A percentile compares a stretch with the other conserved stretches of the same genome.
These are phyloP conservation scores for Eulemur albifrons DNA, from an alignment of 2,797 vertebrate species.

Conservation along the genomic window DNA sequence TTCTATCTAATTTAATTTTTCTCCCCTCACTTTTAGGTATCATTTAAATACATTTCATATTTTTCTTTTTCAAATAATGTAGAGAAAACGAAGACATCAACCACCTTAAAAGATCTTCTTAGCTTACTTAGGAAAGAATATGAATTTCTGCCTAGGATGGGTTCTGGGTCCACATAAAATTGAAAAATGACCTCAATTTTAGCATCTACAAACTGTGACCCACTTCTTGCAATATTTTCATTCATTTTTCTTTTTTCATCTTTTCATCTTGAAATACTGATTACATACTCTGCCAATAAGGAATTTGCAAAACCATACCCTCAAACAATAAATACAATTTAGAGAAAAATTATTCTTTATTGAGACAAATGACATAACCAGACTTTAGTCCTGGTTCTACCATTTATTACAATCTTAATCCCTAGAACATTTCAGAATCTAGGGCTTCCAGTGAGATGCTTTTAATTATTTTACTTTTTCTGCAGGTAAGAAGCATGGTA, in stretches of 20 bases:
- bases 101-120: neutral
- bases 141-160: neutral
- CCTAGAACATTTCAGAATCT: conserved; percentile 10
- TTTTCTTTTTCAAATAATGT: conserved; percentile 33
- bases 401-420: neutral
- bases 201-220: neutral
- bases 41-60: neutral
- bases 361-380: neutral
- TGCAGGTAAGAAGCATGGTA: neutral
- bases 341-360: conserved; percentile 6
- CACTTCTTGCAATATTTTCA: neutral
- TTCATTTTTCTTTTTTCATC: neutral
- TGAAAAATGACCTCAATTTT: conserved; percentile 9
- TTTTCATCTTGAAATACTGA: neutral
- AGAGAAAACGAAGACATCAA: neutral
- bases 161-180: neutral
- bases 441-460: neutral
- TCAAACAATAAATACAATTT: neutral
- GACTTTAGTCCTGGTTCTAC: neutral
- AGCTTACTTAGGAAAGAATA: neutral
- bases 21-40: neutral
- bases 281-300: neutral
- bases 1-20: neutral
- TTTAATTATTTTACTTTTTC: neutral
- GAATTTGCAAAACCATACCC: neutral